phyloP scores from a whole-genome alignment of 2,113 vertebrate species.

The Dicentrarchus labrax region DNA sequence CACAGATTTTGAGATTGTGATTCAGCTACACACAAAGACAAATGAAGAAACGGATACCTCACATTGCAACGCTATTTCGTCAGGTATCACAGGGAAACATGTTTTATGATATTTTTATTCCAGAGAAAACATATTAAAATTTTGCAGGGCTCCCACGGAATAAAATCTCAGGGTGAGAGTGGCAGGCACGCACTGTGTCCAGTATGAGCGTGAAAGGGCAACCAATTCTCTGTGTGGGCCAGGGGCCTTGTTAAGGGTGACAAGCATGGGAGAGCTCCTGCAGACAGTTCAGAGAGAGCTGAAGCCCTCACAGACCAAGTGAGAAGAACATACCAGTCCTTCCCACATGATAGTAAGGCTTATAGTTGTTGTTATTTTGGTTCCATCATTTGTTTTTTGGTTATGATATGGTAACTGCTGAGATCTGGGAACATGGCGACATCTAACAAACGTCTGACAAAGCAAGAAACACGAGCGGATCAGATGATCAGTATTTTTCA shows the following conservation, averaged over 20 bases:
- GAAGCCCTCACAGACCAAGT: constrained; percentile 26
- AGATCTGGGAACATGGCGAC: background rate
- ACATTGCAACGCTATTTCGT: constrained; percentile 49
- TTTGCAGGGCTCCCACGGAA: background rate
- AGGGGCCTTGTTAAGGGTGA: constrained; percentile 46
- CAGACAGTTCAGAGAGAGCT: constrained; percentile 29
- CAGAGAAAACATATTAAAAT: constrained; percentile 8
- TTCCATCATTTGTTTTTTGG: background rate
- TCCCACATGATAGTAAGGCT: constrained; percentile 8
- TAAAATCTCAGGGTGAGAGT: constrained; percentile 12
- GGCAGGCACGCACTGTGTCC: constrained; percentile 36
- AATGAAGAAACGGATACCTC: constrained; percentile 22
- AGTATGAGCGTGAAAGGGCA: constrained; percentile 22
- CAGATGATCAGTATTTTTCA: background rate
- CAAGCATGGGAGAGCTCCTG: constrained; percentile 14
- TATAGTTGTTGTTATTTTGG: background rate
- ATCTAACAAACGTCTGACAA: rapidly evolving
- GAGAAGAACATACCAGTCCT: constrained; percentile 17
- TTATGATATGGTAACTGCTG: background rate
- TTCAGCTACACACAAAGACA: constrained; percentile 12
- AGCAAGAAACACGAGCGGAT: rapidly evolving
- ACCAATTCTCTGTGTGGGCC: constrained; percentile 46
- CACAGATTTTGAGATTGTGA: background rate
- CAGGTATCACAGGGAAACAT: constrained; percentile 32
- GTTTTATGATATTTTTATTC: constrained; percentile 40